These are phyloP conservation scores for Brachionus sp. DNA, from an alignment of 1,140 invertebrate genomes.

Conservation along the genomic window DNA sequence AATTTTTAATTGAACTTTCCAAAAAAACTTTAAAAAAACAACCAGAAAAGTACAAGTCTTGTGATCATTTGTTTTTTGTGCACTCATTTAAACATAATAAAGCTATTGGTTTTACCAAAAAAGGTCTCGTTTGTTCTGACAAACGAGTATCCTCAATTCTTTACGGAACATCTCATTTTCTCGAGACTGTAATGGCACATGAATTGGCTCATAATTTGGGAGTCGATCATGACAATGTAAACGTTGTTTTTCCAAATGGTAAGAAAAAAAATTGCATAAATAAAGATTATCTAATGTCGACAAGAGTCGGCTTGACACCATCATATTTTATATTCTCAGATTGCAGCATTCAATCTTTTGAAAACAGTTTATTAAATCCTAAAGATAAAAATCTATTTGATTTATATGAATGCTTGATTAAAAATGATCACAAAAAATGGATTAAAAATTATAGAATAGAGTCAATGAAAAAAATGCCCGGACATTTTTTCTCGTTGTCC, in stretches of 20 bases:
- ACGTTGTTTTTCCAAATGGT: not conserved
- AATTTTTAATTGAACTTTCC: not conserved
- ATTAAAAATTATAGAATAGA: not conserved
- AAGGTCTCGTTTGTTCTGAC: not conserved
- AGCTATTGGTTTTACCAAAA: not conserved
- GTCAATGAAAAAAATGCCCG: not conserved
- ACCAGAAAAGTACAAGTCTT: not conserved
- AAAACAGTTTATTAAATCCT: not conserved
- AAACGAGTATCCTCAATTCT: not conserved
- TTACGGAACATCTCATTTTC: not conserved
- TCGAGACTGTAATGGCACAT: constrained; percentile 2
- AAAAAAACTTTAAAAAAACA: not conserved
- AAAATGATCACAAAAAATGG: not conserved
- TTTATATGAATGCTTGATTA: not conserved
- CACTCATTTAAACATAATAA: not conserved
- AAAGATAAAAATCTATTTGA: not conserved
- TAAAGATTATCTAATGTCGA: not conserved
- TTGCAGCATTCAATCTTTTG: not conserved
- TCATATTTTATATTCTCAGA: not conserved
- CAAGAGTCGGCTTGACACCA: not conserved
- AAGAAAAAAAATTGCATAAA: not conserved
- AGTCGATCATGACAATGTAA: constrained; percentile 9
- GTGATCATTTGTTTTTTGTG: constrained; percentile 9
- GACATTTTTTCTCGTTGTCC: not conserved
- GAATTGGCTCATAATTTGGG: constrained; percentile 4